These are phyloP conservation scores for Lingula anatina DNA, from an alignment of 2,888 invertebrate species.

Conservation along the genomic window DNA sequence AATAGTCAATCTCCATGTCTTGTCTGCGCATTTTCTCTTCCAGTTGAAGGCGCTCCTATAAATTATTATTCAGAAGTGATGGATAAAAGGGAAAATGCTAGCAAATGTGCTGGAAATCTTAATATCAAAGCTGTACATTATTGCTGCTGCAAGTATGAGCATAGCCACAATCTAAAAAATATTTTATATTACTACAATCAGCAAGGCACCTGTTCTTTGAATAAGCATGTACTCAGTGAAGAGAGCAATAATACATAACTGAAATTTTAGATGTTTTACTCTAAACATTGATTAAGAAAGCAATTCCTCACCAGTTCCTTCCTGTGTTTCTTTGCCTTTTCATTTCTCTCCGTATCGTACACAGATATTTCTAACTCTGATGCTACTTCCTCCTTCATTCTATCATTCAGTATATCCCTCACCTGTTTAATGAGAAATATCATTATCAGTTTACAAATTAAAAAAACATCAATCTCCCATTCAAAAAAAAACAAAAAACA, in stretches of 20 bases:
- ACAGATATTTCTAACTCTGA: conserved; percentile 48
- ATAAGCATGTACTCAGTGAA: no score
- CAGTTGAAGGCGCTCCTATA: conserved; percentile 37
- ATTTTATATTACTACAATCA: neutral
- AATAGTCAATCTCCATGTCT: conserved; percentile 52
- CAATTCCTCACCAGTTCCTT: conserved; percentile 38
- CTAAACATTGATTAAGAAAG: neutral
- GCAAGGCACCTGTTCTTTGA: no score
- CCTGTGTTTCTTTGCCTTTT: conserved; percentile 51
- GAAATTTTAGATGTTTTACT: no score
- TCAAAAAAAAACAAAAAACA: no score
- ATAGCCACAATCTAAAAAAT: no score
- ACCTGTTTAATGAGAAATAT: conserved; percentile 21
- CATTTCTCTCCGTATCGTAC: conserved; percentile 51
- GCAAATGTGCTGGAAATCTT: no score
- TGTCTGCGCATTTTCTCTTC: conserved; percentile 48
- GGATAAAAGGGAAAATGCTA: no score
- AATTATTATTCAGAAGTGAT: neutral
- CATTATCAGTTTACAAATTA: neutral
- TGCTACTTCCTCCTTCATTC: conserved; percentile 44
- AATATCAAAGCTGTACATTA: no score
- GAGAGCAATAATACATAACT: no score
- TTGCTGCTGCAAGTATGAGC: no score
- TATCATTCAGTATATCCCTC: conserved; percentile 39
- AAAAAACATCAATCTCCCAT: no score